Conservation (phyloP, 2,797 vertebrate genomes). For the Takifugu ocellatus region DNA sequence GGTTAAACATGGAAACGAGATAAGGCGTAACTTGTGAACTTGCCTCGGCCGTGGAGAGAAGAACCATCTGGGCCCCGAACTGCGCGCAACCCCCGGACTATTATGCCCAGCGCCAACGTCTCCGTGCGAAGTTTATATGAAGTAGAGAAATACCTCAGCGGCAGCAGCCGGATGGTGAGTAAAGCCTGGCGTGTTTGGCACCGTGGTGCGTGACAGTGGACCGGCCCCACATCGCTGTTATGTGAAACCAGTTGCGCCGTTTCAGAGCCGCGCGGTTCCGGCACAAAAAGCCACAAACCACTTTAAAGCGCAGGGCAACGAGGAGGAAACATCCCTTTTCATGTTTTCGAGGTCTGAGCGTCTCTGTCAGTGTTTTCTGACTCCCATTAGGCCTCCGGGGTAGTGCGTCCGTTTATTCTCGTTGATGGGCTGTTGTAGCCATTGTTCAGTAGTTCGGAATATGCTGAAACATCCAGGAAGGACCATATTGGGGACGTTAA, state of each 20-base stretch:
- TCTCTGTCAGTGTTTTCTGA: background rate
- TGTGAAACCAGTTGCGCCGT: conserved; percentile 1
- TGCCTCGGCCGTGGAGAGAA: background rate
- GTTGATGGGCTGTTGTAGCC: too few species aligned
- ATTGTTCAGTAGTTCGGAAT: too few species aligned
- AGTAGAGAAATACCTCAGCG: conserved; percentile 68
- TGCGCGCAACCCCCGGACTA: conserved; percentile 7
- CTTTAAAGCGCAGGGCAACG: too few species aligned
- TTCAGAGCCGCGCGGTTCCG: conserved; percentile 2
- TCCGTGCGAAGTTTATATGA: conserved; percentile 72
- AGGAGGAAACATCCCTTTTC: too few species aligned
- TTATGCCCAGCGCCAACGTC: conserved; percentile 68
- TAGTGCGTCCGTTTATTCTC: too few species aligned
- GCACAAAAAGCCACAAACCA: conserved; percentile 32
- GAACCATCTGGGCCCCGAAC: conserved; percentile 11
- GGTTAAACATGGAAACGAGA: conserved; percentile 39
- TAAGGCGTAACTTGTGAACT: conserved; percentile 23
- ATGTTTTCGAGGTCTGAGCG: background rate
- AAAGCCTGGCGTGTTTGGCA: background rate
- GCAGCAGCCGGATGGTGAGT: conserved; percentile 69
- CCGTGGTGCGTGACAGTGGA: conserved; percentile 16
- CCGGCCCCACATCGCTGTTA: conserved; percentile 12
- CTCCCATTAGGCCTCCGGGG: too few species aligned
- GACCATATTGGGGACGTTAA: too few species aligned
- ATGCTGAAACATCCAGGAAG: too few species aligned